Conservation (phyloP, 2,888 invertebrate genomes). For the Tetragonula carbonaria region DNA sequence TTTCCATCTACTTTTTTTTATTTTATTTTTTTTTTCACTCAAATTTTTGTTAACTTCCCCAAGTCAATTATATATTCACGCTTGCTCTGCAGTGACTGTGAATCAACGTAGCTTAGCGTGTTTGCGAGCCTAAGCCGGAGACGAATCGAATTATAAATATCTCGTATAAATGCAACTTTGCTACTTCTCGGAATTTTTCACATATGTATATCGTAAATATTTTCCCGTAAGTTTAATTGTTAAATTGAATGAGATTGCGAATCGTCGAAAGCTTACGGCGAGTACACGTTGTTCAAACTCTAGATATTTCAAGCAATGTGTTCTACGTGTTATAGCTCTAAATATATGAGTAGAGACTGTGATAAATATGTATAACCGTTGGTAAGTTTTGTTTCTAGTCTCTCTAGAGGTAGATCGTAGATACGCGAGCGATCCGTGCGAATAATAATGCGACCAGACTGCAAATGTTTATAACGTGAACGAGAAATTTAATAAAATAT, state of each 20-base stretch:
- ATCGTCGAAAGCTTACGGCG: slow-evolving; percentile 63
- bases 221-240: neutral
- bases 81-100: slow-evolving; percentile 62
- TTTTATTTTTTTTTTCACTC: neutral
- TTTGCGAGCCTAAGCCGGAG: slow-evolving; percentile 61
- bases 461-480: neutral
- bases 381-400: slow-evolving; percentile 76
- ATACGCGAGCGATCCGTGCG: slow-evolving; percentile 49
- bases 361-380: slow-evolving; percentile 76
- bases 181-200: no score
- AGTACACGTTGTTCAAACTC: slow-evolving; percentile 56
- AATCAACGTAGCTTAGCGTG: slow-evolving; percentile 66
- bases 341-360: slow-evolving; percentile 76
- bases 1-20: neutral
- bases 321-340: slow-evolving; percentile 77
- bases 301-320: slow-evolving; percentile 72
- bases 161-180: neutral
- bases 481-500: no score
- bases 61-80: slow-evolving; percentile 53
- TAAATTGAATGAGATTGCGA: neutral
- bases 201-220: no score
- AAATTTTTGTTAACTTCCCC: slow-evolving; percentile 28
- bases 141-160: slow-evolving; percentile 41
- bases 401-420: slow-evolving; percentile 73
- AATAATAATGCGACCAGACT: slow-evolving; percentile 11